Evolutionary conservation across 2,888 invertebrate species (phyloP), one percentile per base, ranked within the genome.

Genomic region (Calliopum simillimum): DNA sequence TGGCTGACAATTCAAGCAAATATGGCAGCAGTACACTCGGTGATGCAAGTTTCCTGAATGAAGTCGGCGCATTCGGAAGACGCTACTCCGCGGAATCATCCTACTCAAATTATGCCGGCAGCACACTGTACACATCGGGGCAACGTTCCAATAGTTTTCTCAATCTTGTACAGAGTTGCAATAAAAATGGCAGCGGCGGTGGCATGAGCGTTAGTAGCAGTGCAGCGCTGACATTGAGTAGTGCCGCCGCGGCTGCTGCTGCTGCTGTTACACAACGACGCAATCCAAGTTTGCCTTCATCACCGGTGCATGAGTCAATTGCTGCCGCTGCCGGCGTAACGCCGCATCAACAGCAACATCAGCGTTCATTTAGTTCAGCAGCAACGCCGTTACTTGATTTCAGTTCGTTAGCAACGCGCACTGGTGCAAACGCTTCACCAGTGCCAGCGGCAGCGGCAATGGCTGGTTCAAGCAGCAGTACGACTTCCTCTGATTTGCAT

Each of bases 11-110:
- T 72, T 85, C 84, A 0, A 93, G 92, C 82, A 88, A 92, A 74
- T 90, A 92, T 78, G 91, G 91, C 73, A 92, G 93, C 81, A 92
- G 92, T 73, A 91, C 91, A 23, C 72, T 86, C 12, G 91, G 91
- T 1, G 91, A 91, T 79, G 90, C 90, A 44, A 88, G 88, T 70
- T 88, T 88, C 79, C 90, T 91, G 33, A 88, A 88, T 71, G 88
- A 88, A 75, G 47, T 74, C 13, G 81, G 81, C 56, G 86, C 87
- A 5, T 81, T 87, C 71, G 85, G 82, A 13, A 74, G 88, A 63
- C 82, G 89, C 56, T 86, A 88, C 76, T 88, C 89, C 1, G 86
- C 87, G 2, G 90, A 90, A 72, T 87, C 87, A 0, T 81, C 79
- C 79, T 87, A 76, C 79, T 86, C 77, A 77, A 86, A 78, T 69